A percentile compares a stretch with the other conserved stretches of the same genome.
phyloP scores from a whole-genome alignment of 2,113 vertebrate genomes.

The Triplophysa tibetana region DNA sequence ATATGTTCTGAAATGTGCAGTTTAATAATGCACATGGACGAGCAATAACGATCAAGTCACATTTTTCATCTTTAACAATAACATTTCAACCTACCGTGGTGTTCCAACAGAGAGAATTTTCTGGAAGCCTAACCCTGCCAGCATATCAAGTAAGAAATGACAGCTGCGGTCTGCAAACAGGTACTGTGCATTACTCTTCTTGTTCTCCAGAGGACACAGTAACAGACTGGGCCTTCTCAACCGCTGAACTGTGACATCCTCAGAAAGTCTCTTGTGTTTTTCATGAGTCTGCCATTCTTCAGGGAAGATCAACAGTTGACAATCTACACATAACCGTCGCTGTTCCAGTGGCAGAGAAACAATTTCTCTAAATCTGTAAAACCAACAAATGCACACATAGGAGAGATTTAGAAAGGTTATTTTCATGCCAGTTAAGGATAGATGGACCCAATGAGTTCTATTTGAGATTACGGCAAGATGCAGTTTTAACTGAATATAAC shows the following conservation, averaged over 20 bases:
- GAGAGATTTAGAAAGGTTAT: background rate
- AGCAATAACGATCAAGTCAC: background rate
- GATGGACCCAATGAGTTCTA: background rate
- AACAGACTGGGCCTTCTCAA: conserved; percentile 83
- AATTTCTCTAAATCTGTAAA: conserved; percentile 80
- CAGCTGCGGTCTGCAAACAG: conserved; percentile 89
- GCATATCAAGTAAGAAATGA: conserved; percentile 80
- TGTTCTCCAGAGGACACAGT: conserved; percentile 85
- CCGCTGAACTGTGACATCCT: conserved; percentile 70
- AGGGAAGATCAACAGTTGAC: conserved; percentile 82
- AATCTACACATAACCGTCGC: conserved; percentile 85
- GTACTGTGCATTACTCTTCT: conserved; percentile 94
- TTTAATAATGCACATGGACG: background rate
- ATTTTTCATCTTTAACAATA: background rate
- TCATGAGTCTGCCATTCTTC: conserved; percentile 72
- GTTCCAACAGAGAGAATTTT: conserved; percentile 90
- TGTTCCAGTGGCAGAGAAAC: conserved; percentile 70
- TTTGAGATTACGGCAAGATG: too few species aligned
- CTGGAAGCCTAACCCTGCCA: conserved; percentile 78
- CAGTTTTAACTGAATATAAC: background rate
- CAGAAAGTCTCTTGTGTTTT: conserved; percentile 66
- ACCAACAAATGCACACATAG: background rate
- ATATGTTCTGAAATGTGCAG: too few species aligned
- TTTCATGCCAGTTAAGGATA: background rate
- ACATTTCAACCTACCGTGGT: conserved; percentile 77